A percentile compares a stretch with the other conserved stretches of the same genome.
Conservation (phyloP, 1,140 invertebrate genomes). For the Neodiprion virginianus region DNA sequence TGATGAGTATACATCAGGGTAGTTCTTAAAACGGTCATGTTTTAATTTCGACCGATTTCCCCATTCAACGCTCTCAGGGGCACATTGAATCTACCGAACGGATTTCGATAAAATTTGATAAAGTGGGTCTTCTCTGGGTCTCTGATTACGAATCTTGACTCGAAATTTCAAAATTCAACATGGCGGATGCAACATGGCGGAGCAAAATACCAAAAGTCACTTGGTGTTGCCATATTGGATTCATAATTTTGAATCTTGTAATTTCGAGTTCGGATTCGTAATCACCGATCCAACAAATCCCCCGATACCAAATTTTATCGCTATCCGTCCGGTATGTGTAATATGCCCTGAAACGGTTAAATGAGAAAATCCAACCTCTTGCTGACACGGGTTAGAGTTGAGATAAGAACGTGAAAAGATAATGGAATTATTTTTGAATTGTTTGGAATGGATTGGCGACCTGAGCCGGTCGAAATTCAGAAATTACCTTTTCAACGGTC, state of each 20-base stretch:
- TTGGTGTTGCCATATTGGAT: no score
- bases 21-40: not conserved
- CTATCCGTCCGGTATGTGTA: not conserved
- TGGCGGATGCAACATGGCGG: no score
- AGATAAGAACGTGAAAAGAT: no score
- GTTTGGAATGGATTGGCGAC: not conserved
- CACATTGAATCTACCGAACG: not conserved
- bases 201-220: constrained; percentile 24
- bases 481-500: no score
- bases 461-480: not conserved
- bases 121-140: not conserved
- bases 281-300: constrained; percentile 35
- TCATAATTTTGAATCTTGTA: no score
- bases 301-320: not conserved
- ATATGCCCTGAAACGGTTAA: not conserved
- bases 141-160: not conserved
- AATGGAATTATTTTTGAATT: no score
- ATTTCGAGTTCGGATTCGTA: no score
- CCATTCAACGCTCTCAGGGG: not conserved
- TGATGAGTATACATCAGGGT: not conserved
- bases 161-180: no score
- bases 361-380: no score
- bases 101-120: not conserved
- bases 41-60: not conserved
- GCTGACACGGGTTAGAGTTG: no score